A percentile compares a stretch with the other conserved stretches of the same genome.
Evolutionary conservation across 2,888 invertebrate species (phyloP).

Genomic region (Cataglyphis rosenhaueri): DNA sequence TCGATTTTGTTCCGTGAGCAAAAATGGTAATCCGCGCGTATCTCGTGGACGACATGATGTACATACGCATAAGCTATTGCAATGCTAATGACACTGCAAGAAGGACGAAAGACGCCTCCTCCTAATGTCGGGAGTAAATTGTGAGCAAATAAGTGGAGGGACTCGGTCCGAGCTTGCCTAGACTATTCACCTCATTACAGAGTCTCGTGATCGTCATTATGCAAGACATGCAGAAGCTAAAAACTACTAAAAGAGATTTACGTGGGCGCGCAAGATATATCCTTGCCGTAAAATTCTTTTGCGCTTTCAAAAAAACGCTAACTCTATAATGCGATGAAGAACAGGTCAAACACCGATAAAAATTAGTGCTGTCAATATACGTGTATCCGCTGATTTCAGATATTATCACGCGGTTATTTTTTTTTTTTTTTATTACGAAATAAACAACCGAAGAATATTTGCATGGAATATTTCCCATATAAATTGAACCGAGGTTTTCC

Average conservation of each 20-base stretch:
- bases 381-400: background rate
- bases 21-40: constrained; percentile 7
- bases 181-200: constrained; percentile 76
- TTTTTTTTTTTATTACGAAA: background rate
- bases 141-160: constrained; percentile 80
- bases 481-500: background rate
- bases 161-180: constrained; percentile 75
- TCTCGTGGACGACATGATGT: constrained; percentile 10
- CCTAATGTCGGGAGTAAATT: constrained; percentile 68
- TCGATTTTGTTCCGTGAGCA: background rate
- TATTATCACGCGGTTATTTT: background rate
- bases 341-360: constrained; percentile 62
- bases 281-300: constrained; percentile 5
- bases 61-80: constrained; percentile 58
- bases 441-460: background rate
- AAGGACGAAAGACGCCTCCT: constrained; percentile 58
- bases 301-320: constrained; percentile 30
- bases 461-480: background rate
- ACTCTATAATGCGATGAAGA: constrained; percentile 76
- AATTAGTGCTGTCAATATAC: background rate
- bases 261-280: background rate
- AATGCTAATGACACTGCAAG: constrained; percentile 66
- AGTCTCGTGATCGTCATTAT: constrained; percentile 50
- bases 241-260: background rate
- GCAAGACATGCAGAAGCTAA: background rate